A percentile compares a stretch with the other conserved stretches of the same genome.
Conservation (phyloP, 2,797 vertebrate species). For the Amblyopsis hoosieri region DNA sequence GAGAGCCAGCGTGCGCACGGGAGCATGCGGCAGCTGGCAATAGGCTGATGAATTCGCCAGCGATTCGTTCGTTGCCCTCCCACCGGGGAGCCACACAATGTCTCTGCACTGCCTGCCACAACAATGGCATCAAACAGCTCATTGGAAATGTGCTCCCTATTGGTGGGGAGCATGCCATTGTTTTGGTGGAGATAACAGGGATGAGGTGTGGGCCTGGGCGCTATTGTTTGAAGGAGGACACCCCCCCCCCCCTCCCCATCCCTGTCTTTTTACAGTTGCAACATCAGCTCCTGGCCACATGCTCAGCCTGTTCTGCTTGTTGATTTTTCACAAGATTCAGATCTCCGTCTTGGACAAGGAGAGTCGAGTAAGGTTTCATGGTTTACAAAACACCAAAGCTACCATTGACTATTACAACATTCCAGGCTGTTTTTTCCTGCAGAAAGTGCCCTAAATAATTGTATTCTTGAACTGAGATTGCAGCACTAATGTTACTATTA, state of each 20-base stretch:
- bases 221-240: constrained; percentile 64
- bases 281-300: constrained; percentile 49
- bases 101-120: constrained; percentile 52
- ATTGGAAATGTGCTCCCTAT: constrained; percentile 54
- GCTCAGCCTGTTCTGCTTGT: constrained; percentile 48
- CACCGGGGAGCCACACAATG: constrained; percentile 32
- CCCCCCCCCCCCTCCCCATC: constrained; percentile 35
- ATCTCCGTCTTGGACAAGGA: neutral
- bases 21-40: constrained; percentile 38
- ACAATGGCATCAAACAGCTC: constrained; percentile 69
- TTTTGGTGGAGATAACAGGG: constrained; percentile 64
- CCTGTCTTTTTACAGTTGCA: constrained; percentile 39
- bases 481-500: too few species aligned
- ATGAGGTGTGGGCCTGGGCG: constrained; percentile 31
- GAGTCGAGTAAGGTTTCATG: neutral
- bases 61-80: constrained; percentile 40
- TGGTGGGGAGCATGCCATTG: constrained; percentile 49
- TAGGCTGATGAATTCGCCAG: constrained; percentile 45
- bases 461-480: too few species aligned
- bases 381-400: too few species aligned
- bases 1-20: constrained; percentile 42
- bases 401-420: too few species aligned
- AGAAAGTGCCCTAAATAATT: too few species aligned
- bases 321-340: constrained; percentile 13
- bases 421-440: too few species aligned